Evolutionary conservation across 2,888 invertebrate species (phyloP), one percentile per base, ranked within the genome.

Genomic region (Hydrotaea cyrtoneurina): DNA sequence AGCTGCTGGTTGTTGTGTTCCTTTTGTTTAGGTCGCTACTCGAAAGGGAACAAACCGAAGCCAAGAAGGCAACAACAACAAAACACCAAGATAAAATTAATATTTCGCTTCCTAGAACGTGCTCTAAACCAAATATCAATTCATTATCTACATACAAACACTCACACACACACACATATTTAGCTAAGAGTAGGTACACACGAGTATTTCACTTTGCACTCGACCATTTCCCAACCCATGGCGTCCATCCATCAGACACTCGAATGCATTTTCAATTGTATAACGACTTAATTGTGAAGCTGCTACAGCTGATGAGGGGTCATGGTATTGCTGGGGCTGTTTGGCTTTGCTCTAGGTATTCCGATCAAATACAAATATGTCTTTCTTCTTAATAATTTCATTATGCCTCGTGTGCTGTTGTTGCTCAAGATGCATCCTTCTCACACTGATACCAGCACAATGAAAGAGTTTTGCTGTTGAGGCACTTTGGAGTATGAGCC

Each of bases 81-180:
- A 59, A 66, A 36, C 66, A 66, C 36, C 46, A 46, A 69, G n/a
- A 46, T 4, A 69, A 69, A 69, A 69, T 69, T 69, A 46, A 19
- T 43, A 21, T 69, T 69, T 26, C 31, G 50, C 69, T 69, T 77
- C 57, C 69, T 66, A 21, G 69, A 77, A 77, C 77, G 69, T 77
- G 77, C 66, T 39, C 57, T 69, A 31, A 66, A 77, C 26, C 21
- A 66, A 69, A 55, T 77, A 55, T 74, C 55, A 69, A 43, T 69
- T 53, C 19, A 62, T 13, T 74, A 74, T 73, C 73, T 55, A 13
- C 59, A 59, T 13, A 59, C 13, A 11, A 26, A 55, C 26, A 59
- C 23, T 15, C n/a, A n/a, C n/a, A 31, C 7, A 31, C 31, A 7
- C 2, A 10, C 10, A 11, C 11, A 13, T 10, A 10, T 13, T 3